Conservation (phyloP, 2,113 vertebrate species). For the Aix galericulata region DNA sequence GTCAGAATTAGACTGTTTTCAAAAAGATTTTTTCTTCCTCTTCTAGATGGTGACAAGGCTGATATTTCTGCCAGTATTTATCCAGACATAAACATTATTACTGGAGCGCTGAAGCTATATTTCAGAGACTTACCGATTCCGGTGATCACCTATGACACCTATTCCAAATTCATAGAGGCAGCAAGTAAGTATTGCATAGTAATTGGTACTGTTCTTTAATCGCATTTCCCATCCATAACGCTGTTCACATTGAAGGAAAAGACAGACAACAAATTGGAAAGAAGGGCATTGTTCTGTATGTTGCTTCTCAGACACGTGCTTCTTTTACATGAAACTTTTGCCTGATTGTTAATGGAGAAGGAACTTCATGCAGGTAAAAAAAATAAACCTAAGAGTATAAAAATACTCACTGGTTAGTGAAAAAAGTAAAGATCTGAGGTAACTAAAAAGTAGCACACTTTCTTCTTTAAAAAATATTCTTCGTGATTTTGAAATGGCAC, state of each 20-base stretch:
- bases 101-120: constrained; percentile 95
- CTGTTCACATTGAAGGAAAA: not conserved
- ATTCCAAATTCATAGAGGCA: constrained; percentile 95
- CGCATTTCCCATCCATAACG: not conserved
- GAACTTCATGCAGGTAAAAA: not conserved
- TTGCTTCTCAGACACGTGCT: not conserved
- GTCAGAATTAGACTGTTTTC: constrained; percentile 11
- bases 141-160: constrained; percentile 93
- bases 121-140: constrained; percentile 96
- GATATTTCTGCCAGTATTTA: constrained; percentile 91
- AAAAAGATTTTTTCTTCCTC: constrained; percentile 41
- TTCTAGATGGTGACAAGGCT: constrained; percentile 94
- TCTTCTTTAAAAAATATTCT: not conserved
- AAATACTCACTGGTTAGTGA: not conserved
- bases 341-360: not conserved
- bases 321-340: not conserved
- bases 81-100: constrained; percentile 96
- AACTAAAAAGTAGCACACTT: not conserved
- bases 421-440: not conserved
- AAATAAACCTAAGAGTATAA: not conserved
- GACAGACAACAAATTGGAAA: not conserved
- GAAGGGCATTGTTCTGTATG: not conserved
- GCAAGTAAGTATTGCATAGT: constrained; percentile 85
- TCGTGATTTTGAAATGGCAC: not conserved
- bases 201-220: not conserved